Conservation (phyloP, 2,888 invertebrate genomes). For the Drosophila cognata region DNA sequence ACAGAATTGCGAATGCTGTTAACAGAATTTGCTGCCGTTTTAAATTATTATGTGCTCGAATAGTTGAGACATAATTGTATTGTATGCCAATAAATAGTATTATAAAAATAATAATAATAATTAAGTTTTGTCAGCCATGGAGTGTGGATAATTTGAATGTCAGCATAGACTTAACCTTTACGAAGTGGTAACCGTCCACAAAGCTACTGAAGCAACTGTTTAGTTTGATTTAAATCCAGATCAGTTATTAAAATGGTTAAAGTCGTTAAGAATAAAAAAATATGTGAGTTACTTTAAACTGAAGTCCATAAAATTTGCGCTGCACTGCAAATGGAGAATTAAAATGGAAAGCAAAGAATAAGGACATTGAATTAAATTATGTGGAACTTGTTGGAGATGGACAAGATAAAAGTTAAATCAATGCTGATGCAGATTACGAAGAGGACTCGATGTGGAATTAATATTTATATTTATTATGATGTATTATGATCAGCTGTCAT, state of each 20-base stretch:
- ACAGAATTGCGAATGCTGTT: constrained; percentile 2
- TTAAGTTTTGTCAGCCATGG: neutral
- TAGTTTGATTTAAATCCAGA: neutral
- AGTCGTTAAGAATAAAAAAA: neutral
- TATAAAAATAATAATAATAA: neutral
- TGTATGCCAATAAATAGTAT: neutral
- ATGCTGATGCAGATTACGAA: neutral
- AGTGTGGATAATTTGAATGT: neutral
- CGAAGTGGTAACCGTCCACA: neutral
- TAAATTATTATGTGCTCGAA: neutral
- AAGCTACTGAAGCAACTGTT: neutral
- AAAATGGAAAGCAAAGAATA: neutral
- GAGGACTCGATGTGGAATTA: neutral
- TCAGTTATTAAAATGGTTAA: neutral
- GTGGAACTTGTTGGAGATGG: neutral
- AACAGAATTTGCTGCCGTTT: neutral
- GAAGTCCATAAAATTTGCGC: neutral
- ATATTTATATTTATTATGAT: neutral
- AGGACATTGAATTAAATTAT: neutral
- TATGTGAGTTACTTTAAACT: neutral
- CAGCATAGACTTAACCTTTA: neutral
- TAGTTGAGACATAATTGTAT: neutral
- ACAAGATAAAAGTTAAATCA: neutral
- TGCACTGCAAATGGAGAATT: neutral
- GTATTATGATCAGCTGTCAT: neutral